phyloP scores from a whole-genome alignment of 1,140 invertebrate genomes.

The Trichoplusia ni region DNA sequence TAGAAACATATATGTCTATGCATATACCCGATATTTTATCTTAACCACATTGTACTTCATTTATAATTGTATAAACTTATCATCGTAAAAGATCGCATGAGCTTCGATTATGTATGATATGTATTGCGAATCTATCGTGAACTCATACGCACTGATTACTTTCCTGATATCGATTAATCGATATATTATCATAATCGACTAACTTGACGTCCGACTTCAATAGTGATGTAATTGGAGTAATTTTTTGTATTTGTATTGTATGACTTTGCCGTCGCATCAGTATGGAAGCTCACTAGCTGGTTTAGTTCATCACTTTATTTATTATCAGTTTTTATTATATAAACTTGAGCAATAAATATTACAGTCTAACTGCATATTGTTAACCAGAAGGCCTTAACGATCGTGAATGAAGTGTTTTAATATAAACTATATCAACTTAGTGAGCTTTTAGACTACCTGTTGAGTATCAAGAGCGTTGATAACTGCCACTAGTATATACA shows the following conservation, averaged over 20 bases:
- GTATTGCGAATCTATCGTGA: constrained; percentile 10
- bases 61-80: constrained; percentile 58
- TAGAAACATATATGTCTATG: constrained; percentile 58
- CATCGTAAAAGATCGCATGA: constrained; percentile 62
- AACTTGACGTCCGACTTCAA: constrained; percentile 47
- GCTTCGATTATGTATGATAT: constrained; percentile 52
- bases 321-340: too few relatives aligned
- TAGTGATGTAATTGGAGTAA: constrained; percentile 34
- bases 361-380: too few relatives aligned
- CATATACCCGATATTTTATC: constrained; percentile 67
- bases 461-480: constrained; percentile 66
- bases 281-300: constrained; percentile 20
- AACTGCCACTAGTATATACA: constrained; percentile 78
- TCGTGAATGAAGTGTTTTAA: not conserved
- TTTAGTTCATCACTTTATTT: not conserved
- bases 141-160: constrained; percentile 20
- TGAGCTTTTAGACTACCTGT: constrained; percentile 35
- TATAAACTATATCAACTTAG: constrained; percentile 9
- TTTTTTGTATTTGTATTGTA: constrained; percentile 18
- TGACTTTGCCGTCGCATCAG: constrained; percentile 29
- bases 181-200: constrained; percentile 23
- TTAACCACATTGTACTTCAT: constrained; percentile 67
- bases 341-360: too few relatives aligned
- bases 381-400: constrained; percentile 3
- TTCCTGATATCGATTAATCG: constrained; percentile 24